Evolutionary conservation across 2,888 invertebrate species (phyloP), one percentile per base, ranked within the genome.

Genomic region (Drepanosiphum platanoidis): DNA sequence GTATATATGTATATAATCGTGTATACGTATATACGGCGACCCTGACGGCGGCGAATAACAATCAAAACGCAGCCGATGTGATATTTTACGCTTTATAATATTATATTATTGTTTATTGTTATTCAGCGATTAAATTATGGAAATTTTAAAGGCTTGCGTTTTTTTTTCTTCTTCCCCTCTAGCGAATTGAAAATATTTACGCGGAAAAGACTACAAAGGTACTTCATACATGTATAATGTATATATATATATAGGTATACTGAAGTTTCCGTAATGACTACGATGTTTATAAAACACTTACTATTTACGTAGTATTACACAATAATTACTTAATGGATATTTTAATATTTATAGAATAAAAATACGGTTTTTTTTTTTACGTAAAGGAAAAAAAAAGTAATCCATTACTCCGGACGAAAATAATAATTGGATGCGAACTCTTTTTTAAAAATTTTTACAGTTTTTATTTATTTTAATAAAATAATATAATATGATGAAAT

Each of bases 1-100:
- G 18, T 46, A 42, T 42, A 42, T 42, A 42, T 8, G 3, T 3
- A 3, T 9, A 18, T 34, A 27, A n/a, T n/a, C n/a, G n/a, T 4
- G 36, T 27, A 9, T 27, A n/a, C n/a, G n/a, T 52, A 52, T 22
- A 52, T 8, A 27, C 2, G 13, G 30, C 5, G 7, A 22, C 7
- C 22, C 46, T 36, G 61, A 77, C 8, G 9, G 39, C 22, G 52
- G 52, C 52, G 39, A 78, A 64, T 78, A 78, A 42, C 77, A 64
- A 78, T 78, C 61, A 18, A 36, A 64, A 61, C 27, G 58, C 15
- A 0, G 52, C 42, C 3, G 11, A 77, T 39, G 39, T 61, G 34
- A 61, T 58, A 64, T 64, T 78, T 18, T 61, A 61, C 27, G 36
- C 8, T 61, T 30, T 52, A 7, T 58, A 13, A 39, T 58, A 52